Conservation (phyloP, 2,797 vertebrate species). For the Cossypha heuglini region DNA sequence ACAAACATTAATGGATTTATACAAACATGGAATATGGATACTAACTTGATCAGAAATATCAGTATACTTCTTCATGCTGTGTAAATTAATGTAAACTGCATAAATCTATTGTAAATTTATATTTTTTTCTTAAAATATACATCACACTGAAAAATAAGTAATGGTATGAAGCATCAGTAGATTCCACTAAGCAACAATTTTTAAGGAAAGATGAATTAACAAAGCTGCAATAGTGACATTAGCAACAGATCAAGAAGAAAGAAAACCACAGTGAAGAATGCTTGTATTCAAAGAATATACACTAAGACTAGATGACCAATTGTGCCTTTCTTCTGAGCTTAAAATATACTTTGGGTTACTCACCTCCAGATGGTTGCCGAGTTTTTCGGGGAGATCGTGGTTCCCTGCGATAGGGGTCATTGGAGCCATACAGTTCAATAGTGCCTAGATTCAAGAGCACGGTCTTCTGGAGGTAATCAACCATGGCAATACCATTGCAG, state of each 20-base stretch:
- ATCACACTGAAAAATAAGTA: not conserved
- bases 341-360: conserved; percentile 8
- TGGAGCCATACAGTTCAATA: conserved; percentile 92
- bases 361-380: conserved; percentile 96
- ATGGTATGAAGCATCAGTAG: not conserved
- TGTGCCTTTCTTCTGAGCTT: not conserved
- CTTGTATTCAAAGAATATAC: not conserved
- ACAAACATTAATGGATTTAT: not conserved
- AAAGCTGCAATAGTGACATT: not conserved
- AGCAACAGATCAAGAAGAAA: not conserved
- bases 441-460: conserved; percentile 92
- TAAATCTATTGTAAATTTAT: not conserved
- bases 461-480: conserved; percentile 97
- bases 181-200: not conserved
- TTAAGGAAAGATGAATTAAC: not conserved
- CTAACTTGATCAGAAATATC: not conserved
- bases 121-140: not conserved
- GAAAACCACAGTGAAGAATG: not conserved
- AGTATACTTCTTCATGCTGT: not conserved
- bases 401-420: conserved; percentile 95
- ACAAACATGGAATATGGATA: not conserved
- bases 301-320: not conserved
- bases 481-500: conserved; percentile 93
- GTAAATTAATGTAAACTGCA: not conserved
- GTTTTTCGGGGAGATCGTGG: conserved; percentile 95